A percentile compares a stretch with the other conserved stretches of the same genome.
Evolutionary conservation across 2,888 invertebrate genomes (phyloP).

Genomic region (Colostygia pectinataria): DNA sequence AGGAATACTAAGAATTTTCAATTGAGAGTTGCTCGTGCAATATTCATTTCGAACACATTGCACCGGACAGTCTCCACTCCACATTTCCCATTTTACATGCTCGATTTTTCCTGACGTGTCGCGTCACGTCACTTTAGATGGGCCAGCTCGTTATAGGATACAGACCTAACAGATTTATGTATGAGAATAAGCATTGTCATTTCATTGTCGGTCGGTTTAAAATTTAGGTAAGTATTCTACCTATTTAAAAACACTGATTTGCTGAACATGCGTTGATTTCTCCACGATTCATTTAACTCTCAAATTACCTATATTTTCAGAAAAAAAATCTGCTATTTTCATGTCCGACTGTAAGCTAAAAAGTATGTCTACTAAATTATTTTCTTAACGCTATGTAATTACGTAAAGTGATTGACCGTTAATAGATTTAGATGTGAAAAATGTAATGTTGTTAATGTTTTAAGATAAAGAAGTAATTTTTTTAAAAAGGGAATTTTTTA

Average conservation of each 20-base stretch:
- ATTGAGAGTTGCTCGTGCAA: no score
- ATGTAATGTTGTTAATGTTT: constrained; percentile 84
- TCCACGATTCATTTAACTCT: neutral
- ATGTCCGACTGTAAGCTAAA: constrained; percentile 24
- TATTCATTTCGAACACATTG: no score
- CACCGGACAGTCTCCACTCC: no score
- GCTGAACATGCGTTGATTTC: neutral
- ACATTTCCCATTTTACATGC: no score
- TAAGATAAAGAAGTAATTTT: constrained; percentile 86
- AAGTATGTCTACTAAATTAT: constrained; percentile 52
- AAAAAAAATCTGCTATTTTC: constrained; percentile 11
- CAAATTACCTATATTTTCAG: constrained; percentile 3
- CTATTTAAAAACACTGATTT: no score
- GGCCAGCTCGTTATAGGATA: no score
- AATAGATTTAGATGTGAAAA: constrained; percentile 81
- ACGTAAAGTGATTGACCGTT: constrained; percentile 78
- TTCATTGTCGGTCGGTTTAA: neutral
- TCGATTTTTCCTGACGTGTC: no score
- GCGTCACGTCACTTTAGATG: no score
- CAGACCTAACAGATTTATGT: no score
- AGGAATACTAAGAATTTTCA: no score
- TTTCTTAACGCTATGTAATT: constrained; percentile 73
- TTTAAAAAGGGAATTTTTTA: constrained; percentile 86
- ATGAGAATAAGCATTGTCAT: neutral
- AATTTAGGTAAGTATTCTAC: no score